Conservation (phyloP, 2,113 vertebrate genomes). For the human region GRCh38 chr2:179271501-179272000, state of each 20-base stretch:
- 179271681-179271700: neutral
- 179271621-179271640: neutral
- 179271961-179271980: neutral
- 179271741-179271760: neutral
- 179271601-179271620: neutral
- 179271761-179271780: neutral
- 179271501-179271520: neutral
- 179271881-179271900: neutral
- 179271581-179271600: neutral
- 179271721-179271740: neutral
- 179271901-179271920: neutral
- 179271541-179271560: neutral
- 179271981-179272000: neutral
- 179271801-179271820: neutral
- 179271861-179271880: neutral
- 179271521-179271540: neutral
- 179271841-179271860: neutral
- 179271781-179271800: neutral
- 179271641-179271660: neutral
- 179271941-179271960: neutral
- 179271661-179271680: neutral
- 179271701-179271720: neutral
- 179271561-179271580: conserved; percentile 12
- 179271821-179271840: neutral
- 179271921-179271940: neutral